Evolutionary conservation across 2,888 invertebrate genomes (phyloP).

Genomic region (Prosapia bicincta): DNA sequence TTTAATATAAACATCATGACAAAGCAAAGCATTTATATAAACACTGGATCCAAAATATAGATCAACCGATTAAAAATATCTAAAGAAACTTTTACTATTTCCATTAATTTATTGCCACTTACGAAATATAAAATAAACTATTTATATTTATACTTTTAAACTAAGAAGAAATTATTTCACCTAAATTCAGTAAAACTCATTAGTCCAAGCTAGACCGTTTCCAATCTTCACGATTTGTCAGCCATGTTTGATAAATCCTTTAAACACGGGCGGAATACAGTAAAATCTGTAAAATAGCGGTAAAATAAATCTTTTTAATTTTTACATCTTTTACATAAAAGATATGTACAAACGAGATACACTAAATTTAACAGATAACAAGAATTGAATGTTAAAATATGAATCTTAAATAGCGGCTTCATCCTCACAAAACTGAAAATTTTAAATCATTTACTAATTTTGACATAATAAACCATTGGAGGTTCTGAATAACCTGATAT

Average conservation of each 20-base stretch:
- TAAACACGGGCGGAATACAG: conserved; percentile 19
- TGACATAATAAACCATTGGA: background rate
- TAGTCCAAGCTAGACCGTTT: background rate
- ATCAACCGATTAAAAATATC: background rate
- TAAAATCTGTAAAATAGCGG: background rate
- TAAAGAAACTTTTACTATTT: no score
- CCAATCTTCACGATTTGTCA: conserved; percentile 21
- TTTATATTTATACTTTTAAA: no score
- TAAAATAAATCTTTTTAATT: background rate
- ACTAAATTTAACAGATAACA: background rate
- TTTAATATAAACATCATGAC: background rate
- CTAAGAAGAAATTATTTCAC: background rate
- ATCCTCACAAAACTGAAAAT: background rate
- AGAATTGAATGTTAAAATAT: background rate
- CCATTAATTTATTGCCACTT: no score
- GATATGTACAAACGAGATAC: background rate
- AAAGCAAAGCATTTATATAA: background rate
- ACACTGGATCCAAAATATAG: background rate
- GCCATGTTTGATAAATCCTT: conserved; percentile 29
- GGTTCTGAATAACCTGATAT: background rate
- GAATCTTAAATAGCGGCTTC: background rate
- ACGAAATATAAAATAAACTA: no score
- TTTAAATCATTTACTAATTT: background rate
- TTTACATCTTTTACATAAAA: background rate
- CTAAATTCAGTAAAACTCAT: conserved; percentile 6